Evolutionary conservation across 1,140 invertebrate genomes (phyloP).

Genomic region (Cotesia chilonis): DNA sequence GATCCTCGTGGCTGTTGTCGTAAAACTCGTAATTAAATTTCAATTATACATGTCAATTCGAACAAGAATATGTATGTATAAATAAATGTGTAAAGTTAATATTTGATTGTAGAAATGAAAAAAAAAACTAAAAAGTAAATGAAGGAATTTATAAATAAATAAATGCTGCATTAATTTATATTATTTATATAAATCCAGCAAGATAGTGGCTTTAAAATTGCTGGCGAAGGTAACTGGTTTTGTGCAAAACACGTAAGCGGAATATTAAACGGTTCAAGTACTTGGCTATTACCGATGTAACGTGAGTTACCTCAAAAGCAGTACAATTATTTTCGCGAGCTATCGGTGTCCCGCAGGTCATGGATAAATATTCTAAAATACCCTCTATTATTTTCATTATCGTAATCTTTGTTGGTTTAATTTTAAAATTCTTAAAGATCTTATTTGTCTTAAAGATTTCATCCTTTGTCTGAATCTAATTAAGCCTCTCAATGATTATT

Average conservation of each 20-base stretch:
- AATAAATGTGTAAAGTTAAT: too few relatives aligned
- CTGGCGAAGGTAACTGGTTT: slow-evolving; percentile 13
- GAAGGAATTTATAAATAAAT: background rate
- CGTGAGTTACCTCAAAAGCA: slow-evolving; percentile 9
- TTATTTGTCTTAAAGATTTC: too few relatives aligned
- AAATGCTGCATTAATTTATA: background rate
- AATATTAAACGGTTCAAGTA: slow-evolving; percentile 15
- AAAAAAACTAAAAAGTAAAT: too few relatives aligned
- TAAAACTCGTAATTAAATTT: too few relatives aligned
- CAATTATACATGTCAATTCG: too few relatives aligned
- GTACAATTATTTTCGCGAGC: slow-evolving; percentile 12
- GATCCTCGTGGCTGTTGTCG: too few relatives aligned
- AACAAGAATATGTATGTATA: too few relatives aligned
- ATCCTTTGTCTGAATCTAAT: too few relatives aligned
- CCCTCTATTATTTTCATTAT: slow-evolving; percentile 3
- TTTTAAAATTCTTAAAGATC: background rate
- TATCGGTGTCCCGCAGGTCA: slow-evolving; percentile 9
- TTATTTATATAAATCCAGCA: slow-evolving; percentile 13
- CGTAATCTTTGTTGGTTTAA: background rate
- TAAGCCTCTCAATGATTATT: too few relatives aligned
- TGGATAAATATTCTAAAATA: background rate
- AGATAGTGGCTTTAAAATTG: slow-evolving; percentile 13
- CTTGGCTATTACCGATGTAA: background rate
- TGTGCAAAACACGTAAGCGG: slow-evolving; percentile 18
- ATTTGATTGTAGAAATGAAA: too few relatives aligned